Base-by-base conservation (phyloP, 2,888 invertebrate genomes). In the Steromphala cineraria region DNA sequence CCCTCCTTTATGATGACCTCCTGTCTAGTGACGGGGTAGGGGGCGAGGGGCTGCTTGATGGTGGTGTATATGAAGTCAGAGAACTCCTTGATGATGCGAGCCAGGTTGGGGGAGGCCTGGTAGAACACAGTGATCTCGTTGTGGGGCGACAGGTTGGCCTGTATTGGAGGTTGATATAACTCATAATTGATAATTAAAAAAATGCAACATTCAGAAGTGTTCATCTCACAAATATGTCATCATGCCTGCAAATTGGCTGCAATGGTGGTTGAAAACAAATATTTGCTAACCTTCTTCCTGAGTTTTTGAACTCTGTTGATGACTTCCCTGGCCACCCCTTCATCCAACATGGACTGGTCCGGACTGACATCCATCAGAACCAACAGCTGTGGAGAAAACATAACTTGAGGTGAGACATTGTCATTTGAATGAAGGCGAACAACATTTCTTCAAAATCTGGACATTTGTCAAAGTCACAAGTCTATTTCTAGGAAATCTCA, bases 301-400 rank as follows among this genome's bases (percentile, higher is more conserved):
- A 99, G 94, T 93, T 98, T 99, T 93, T 99, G 99, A 46, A 99
- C 95, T 80, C 99, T 95, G 93, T 99, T 99, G 82, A 98, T 97
- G 31, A 99, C 96, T 94, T 99, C 99, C 82, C 99, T 95, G 0
- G 99, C 97, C 31, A 97, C 95, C 10, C 99, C 99, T 94, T 99
- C 99, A 91, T 98, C 97, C 84, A 97, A 95, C 96, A 99, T 96
- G 36, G 96, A 95, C 91, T 97, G 96, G 92, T 98, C 98, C 1
- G 97, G 97, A 0, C 96, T 96, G 79, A 97, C 95, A 92, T 99
- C 97, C 87, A 99, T 94, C 79, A 99, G 94, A 76, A 99, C 96
- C 75, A 99, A 94, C 1, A 98, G 92, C 94, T 94, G 83, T 10
- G 62, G 67, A 36, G 31, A 67, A 19, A 81, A 75, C 2, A 10